Conservation (phyloP, 2,113 vertebrate genomes). For the rabbit (Oryctolagus cuniculus) region mOryCun1.1 NC_091448.1:36850501-36851000, state of each 20-base stretch:
- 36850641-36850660: neutral
- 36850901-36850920: neutral
- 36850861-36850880: neutral
- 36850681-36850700: conserved; percentile 11
- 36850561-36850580: neutral
- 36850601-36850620: neutral
- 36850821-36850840: neutral
- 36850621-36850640: neutral
- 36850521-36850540: no score
- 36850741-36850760: conserved; percentile 32
- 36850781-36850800: neutral
- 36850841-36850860: neutral
- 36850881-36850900: neutral
- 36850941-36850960: neutral
- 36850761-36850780: neutral
- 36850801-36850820: neutral
- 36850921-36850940: neutral
- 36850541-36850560: no score
- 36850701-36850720: neutral
- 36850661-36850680: neutral
- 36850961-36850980: neutral
- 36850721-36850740: conserved; percentile 16
- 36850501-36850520: no score
- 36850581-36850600: neutral
- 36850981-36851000: neutral